Percentiles rank a stretch among this genome's conserved stretches.
Conservation (phyloP, 2,888 invertebrate genomes). For the Chloroclysta siterata region DNA sequence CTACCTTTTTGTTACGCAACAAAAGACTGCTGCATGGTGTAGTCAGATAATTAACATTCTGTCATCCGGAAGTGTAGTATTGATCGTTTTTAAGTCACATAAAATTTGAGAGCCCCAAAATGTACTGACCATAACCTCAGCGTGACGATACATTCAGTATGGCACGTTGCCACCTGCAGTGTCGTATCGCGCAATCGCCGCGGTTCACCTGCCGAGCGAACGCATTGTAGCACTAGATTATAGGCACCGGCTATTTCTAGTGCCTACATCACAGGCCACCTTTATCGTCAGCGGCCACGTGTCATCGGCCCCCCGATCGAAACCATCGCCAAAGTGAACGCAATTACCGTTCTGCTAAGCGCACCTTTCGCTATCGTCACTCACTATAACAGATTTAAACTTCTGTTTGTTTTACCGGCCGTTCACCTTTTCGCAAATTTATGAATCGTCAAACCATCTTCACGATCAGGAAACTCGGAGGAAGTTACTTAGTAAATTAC, state of each 20-base stretch:
- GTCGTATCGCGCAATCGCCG: constrained; percentile 46
- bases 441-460: constrained; percentile 25
- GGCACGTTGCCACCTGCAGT: constrained; percentile 58
- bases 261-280: constrained; percentile 70
- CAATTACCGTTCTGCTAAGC: constrained; percentile 44
- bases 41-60: background rate
- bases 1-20: too few relatives aligned
- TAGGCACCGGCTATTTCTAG: constrained; percentile 61
- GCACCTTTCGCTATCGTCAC: constrained; percentile 34
- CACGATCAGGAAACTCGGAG: constrained; percentile 20
- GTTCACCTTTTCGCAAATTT: constrained; percentile 35
- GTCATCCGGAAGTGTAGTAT: background rate
- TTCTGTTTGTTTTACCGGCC: constrained; percentile 35
- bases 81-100: background rate
- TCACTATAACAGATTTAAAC: constrained; percentile 28
- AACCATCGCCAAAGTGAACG: constrained; percentile 51
- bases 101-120: background rate
- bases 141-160: constrained; percentile 39
- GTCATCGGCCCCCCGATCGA: constrained; percentile 61
- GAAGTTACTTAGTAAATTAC: constrained; percentile 20
- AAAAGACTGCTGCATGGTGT: background rate
- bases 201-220: constrained; percentile 68
- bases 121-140: constrained; percentile 60
- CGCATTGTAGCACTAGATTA: constrained; percentile 49
- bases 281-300: constrained; percentile 69